These are phyloP conservation scores for Rhynchotus rufescens DNA, from an alignment of 2,797 vertebrate genomes.

Conservation along the genomic window DNA sequence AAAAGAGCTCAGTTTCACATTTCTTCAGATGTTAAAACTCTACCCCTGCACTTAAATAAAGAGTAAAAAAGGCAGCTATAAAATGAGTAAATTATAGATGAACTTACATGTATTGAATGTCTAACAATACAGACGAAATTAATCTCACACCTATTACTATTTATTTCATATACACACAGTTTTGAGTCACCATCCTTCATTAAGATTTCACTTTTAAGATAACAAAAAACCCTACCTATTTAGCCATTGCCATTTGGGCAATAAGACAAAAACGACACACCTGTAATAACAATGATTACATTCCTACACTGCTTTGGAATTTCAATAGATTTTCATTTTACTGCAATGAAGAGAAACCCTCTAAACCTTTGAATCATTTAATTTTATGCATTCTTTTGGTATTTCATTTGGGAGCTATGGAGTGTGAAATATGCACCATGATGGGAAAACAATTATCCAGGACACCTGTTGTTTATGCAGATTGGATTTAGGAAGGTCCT, in stretches of 20 bases:
- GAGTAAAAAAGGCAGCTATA: background rate
- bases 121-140: background rate
- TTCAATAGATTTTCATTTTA: slow-evolving; percentile 40
- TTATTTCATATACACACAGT: background rate
- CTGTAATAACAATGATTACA: slow-evolving; percentile 26
- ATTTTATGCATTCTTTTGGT: slow-evolving; percentile 73
- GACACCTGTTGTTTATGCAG: slow-evolving; percentile 69
- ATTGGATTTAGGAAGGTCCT: background rate
- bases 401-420: slow-evolving; percentile 76
- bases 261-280: slow-evolving; percentile 10
- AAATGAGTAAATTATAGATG: background rate
- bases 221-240: slow-evolving; percentile 40
- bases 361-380: slow-evolving; percentile 73
- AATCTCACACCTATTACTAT: background rate
- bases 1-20: background rate
- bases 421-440: slow-evolving; percentile 75
- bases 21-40: slow-evolving; percentile 6
- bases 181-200: background rate
- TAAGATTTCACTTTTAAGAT: slow-evolving; percentile 34
- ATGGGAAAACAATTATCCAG: slow-evolving; percentile 76
- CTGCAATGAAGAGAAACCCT: slow-evolving; percentile 20
- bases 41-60: slow-evolving; percentile 25
- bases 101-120: background rate
- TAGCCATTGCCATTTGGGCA: background rate
- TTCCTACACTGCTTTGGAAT: slow-evolving; percentile 34